Percentiles rank a stretch among this genome's conserved stretches.
phyloP scores from a whole-genome alignment of 1,140 invertebrate species.

The Atopsyche davidsoni region DNA sequence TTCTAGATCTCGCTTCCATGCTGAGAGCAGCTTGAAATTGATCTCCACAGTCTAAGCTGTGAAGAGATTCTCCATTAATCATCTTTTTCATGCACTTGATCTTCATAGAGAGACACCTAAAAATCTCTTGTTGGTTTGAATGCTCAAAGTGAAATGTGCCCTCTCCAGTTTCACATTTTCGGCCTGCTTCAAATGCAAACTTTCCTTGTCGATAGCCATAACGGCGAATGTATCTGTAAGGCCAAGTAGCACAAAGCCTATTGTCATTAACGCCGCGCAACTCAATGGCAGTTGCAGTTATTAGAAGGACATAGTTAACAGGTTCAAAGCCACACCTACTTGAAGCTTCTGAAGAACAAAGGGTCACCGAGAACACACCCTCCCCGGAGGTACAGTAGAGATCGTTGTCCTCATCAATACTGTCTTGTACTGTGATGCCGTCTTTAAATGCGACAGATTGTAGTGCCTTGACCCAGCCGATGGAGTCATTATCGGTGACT shows the following conservation, averaged over 20 bases:
- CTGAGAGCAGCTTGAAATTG: constrained; percentile 65
- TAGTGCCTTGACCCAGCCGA: constrained; percentile 69
- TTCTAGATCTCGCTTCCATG: constrained; percentile 70
- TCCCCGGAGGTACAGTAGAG: constrained; percentile 76
- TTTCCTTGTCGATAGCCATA: constrained; percentile 77
- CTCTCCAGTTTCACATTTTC: constrained; percentile 81
- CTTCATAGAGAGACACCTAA: constrained; percentile 67
- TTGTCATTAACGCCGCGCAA: constrained; percentile 60
- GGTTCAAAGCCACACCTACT: constrained; percentile 64
- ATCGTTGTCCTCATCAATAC: constrained; percentile 80
- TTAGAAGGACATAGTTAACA: constrained; percentile 64
- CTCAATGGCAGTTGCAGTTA: constrained; percentile 67
- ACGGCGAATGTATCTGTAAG: constrained; percentile 75
- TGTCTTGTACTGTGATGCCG: constrained; percentile 52
- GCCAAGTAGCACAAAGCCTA: constrained; percentile 72
- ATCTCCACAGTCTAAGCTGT: constrained; percentile 63
- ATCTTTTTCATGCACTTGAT: constrained; percentile 82
- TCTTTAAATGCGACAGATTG: constrained; percentile 79
- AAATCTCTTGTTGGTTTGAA: constrained; percentile 73
- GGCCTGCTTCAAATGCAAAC: constrained; percentile 86
- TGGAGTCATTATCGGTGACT: constrained; percentile 62
- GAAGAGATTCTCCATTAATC: constrained; percentile 58
- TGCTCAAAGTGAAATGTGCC: constrained; percentile 76
- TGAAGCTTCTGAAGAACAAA: constrained; percentile 72
- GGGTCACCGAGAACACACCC: constrained; percentile 70